Base-by-base conservation (phyloP, 2,113 vertebrate species). In the Odocoileus hemionus region DNA sequence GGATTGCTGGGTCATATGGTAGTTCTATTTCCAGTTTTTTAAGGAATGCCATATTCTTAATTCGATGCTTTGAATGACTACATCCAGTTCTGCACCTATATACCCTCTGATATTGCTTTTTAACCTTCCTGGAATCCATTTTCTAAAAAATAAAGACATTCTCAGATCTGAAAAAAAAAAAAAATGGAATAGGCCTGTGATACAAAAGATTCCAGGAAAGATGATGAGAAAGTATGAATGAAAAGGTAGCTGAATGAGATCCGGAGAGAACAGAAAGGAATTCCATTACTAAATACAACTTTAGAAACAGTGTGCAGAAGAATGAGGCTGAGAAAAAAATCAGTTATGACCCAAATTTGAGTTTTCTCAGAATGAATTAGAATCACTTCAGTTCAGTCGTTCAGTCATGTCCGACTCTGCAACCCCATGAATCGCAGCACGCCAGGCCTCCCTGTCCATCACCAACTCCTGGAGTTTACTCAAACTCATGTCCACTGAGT, bases 81-180 rank as follows among this genome's bases (percentile, higher is more conserved):
- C 98, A 98, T 97, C 97, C 98, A 98, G 97, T 99, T 99, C 97
- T 99, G 99, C 98, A 1, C 96, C 98, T 98, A 93, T 91, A 98
- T 92, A 98, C 98, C 98, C 98, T 98, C 97, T 98, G 98, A 95
- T 99, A 98, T 98, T 99, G 99, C 98, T 98, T 99, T 99, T 99
- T 99, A 98, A 99, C 99, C 98, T 99, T 99, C 99, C 99, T 99
- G 98, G 98, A 99, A 99, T 99, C 98, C 98, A 98, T 99, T 99
- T 99, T 99, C 98, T 99, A 99, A 99, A 99, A 99, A 99, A 98
- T 99, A 99, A 99, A 99, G 98, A 99, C 97, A 98, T 99, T 99
- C 99, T 99, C 98, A 98, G 98, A 98, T 98, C 98, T 98, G 97
- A 98, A 50, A 50, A 50, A 47, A 47, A 47, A 47, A 47, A 47